A percentile compares a stretch with the other conserved stretches of the same genome.
Conservation (phyloP, 2,888 invertebrate species). For the Leucophenga maculata region DNA sequence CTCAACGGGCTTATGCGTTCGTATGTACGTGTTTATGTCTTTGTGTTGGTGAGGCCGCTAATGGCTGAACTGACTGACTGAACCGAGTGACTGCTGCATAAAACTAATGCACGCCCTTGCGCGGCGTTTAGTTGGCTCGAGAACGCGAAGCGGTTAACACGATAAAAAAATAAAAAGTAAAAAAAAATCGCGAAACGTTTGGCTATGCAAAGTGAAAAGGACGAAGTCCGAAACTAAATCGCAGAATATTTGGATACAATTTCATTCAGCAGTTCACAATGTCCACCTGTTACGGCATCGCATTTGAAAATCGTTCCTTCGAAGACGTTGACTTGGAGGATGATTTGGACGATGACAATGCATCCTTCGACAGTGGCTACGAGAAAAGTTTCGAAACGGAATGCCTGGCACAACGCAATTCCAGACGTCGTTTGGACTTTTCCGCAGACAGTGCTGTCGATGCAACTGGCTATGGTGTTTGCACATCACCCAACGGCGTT, state of each 20-base stretch:
- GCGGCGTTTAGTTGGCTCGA: constrained; percentile 68
- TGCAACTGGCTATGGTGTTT: constrained; percentile 32
- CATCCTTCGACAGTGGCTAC: constrained; percentile 85
- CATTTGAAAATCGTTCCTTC: constrained; percentile 27
- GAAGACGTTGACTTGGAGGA: constrained; percentile 67
- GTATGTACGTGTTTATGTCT: constrained; percentile 28
- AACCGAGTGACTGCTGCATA: constrained; percentile 49
- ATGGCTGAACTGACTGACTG: constrained; percentile 19
- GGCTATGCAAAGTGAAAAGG: not conserved
- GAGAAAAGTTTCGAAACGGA: constrained; percentile 80
- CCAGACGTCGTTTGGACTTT: constrained; percentile 69
- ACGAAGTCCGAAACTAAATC: not conserved
- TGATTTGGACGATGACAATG: constrained; percentile 74
- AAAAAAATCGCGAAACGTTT: not conserved
- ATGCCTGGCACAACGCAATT: constrained; percentile 47
- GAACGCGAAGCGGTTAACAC: constrained; percentile 66
- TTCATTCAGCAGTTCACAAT: constrained; percentile 44
- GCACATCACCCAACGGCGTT: constrained; percentile 8
- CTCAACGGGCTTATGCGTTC: constrained; percentile 20
- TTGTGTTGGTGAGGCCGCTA: constrained; percentile 29
- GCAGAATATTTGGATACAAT: too few species aligned
- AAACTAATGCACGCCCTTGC: constrained; percentile 66
- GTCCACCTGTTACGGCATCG: constrained; percentile 67
- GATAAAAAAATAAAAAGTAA: not conserved
- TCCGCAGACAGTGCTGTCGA: constrained; percentile 51